A percentile compares a stretch with the other conserved stretches of the same genome.
These are phyloP conservation scores for Serranus cabrilla DNA, from an alignment of 2,797 vertebrate genomes.

Conservation along the genomic window DNA sequence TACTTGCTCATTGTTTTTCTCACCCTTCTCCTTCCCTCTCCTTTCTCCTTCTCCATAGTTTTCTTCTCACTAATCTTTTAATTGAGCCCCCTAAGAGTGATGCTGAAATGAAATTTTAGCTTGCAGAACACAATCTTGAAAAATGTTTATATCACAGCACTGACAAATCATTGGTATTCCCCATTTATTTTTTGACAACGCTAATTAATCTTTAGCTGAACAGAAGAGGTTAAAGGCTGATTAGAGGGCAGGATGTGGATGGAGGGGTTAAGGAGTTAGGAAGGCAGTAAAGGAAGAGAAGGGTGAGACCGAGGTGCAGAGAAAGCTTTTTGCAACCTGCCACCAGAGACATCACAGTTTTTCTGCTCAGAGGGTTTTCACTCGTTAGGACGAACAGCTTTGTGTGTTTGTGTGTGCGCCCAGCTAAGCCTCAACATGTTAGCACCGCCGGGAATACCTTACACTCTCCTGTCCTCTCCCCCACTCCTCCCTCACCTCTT, in stretches of 20 bases:
- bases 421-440: constrained; percentile 56
- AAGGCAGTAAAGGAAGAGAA: constrained; percentile 19
- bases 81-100: constrained; percentile 9
- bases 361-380: constrained; percentile 76
- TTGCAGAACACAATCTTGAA: constrained; percentile 29
- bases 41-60: too few species aligned
- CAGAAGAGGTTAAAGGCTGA: constrained; percentile 34
- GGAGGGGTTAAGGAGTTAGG: constrained; percentile 36
- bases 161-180: constrained; percentile 12
- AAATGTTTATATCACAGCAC: constrained; percentile 18
- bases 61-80: neutral
- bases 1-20: neutral
- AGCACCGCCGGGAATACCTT: constrained; percentile 41
- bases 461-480: constrained; percentile 38
- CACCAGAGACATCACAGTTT: constrained; percentile 83
- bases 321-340: constrained; percentile 86
- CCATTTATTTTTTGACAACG: constrained; percentile 48
- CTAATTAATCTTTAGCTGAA: constrained; percentile 49
- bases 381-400: constrained; percentile 54
- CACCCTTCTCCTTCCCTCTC: neutral
- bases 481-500: constrained; percentile 35
- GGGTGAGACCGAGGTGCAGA: constrained; percentile 45
- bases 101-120: constrained; percentile 23
- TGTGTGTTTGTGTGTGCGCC: constrained; percentile 15
- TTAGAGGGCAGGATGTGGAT: constrained; percentile 28